Conservation (phyloP, 2,888 invertebrate genomes). For the Lissonota sp. region DNA sequence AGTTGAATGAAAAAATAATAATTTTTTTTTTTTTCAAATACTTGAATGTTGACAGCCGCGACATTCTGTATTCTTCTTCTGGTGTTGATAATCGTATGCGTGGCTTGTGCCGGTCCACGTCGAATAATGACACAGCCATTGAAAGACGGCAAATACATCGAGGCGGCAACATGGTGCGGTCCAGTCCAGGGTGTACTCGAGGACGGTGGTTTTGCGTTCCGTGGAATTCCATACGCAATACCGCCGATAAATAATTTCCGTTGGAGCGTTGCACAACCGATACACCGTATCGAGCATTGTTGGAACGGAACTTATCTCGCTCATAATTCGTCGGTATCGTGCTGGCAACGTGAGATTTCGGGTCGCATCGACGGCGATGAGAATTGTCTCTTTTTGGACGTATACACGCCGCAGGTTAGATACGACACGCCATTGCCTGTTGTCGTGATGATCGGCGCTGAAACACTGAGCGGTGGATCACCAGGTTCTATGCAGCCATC, state of each 20-base stretch:
- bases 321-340: slow-evolving; percentile 88
- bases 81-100: slow-evolving; percentile 87
- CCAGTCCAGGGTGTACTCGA: slow-evolving; percentile 91
- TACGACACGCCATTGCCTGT: slow-evolving; percentile 93
- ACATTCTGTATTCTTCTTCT: slow-evolving; percentile 86
- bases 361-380: slow-evolving; percentile 89
- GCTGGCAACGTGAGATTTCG: slow-evolving; percentile 89
- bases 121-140: slow-evolving; percentile 87
- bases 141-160: slow-evolving; percentile 89
- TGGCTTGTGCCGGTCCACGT: slow-evolving; percentile 86
- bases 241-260: slow-evolving; percentile 89
- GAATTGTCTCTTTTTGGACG: slow-evolving; percentile 93
- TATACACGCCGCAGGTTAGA: slow-evolving; percentile 92
- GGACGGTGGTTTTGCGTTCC: slow-evolving; percentile 92
- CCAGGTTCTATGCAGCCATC: slow-evolving; percentile 91
- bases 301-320: slow-evolving; percentile 91
- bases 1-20: too few relatives aligned
- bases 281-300: slow-evolving; percentile 89
- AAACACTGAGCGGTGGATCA: slow-evolving; percentile 91
- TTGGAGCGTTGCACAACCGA: slow-evolving; percentile 89
- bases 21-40: too few relatives aligned
- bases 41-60: slow-evolving; percentile 84
- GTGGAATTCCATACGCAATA: slow-evolving; percentile 92
- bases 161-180: slow-evolving; percentile 91
- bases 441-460: slow-evolving; percentile 92